Evolutionary conservation across 64 coral and sea anemone genomes (phyloP).

Genomic region (Cladopsammia gracilis): DNA sequence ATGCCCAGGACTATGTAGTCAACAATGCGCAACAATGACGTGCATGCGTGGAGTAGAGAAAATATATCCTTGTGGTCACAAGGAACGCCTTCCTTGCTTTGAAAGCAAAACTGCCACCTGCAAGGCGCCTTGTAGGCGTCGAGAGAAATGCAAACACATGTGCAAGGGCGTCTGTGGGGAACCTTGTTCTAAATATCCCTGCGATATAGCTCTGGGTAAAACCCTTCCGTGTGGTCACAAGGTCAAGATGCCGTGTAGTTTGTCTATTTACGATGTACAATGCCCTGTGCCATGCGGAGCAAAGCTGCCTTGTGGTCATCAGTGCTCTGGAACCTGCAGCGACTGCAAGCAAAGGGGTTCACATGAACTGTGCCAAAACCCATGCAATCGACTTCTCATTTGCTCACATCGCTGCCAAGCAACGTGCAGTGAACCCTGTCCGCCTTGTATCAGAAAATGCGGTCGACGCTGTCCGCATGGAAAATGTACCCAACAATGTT

Average conservation of each 20-base stretch:
- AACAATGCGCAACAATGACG: neutral
- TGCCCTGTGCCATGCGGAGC: neutral
- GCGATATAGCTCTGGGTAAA: neutral
- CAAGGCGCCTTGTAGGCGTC: neutral
- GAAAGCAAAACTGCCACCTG: constrained; percentile 3
- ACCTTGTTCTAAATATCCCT: constrained; percentile 26
- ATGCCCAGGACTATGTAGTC: constrained; percentile 46
- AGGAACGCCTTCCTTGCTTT: neutral
- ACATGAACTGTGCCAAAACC: constrained; percentile 56
- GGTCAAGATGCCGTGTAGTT: constrained; percentile 21
- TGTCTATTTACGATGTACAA: neutral
- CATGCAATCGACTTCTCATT: constrained; percentile 56
- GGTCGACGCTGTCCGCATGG: constrained; percentile 47
- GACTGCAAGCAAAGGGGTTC: constrained; percentile 39
- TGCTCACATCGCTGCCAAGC: constrained; percentile 76
- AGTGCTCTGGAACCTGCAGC: constrained; percentile 50
- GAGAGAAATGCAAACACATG: constrained; percentile 21
- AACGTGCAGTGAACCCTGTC: constrained; percentile 57
- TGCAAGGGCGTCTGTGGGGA: constrained; percentile 33
- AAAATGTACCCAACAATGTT: constrained; percentile 42
- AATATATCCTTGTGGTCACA: constrained; percentile 44
- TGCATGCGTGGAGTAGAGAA: constrained; percentile 60
- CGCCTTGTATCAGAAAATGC: constrained; percentile 69
- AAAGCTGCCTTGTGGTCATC: neutral
- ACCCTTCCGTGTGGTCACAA: constrained; percentile 60